Conservation (phyloP, 2,797 vertebrate species). For the Spatula versicolor region DNA sequence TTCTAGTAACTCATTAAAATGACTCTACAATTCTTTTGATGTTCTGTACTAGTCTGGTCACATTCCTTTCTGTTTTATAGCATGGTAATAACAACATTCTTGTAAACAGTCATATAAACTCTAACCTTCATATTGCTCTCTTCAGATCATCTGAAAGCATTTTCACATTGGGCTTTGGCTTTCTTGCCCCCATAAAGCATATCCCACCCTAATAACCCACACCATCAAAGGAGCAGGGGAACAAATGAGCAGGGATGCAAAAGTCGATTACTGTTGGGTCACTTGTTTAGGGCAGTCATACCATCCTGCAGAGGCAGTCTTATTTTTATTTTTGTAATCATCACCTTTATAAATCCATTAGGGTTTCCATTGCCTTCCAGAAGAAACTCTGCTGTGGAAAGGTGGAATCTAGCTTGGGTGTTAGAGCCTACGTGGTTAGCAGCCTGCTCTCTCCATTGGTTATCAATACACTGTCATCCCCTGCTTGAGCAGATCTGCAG, state of each 20-base stretch:
- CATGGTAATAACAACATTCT: conserved; percentile 67
- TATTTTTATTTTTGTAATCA: not conserved
- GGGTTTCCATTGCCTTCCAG: not conserved
- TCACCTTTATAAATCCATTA: not conserved
- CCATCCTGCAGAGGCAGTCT: not conserved
- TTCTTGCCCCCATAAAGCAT: conserved; percentile 16
- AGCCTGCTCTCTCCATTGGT: not conserved
- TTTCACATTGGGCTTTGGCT: conserved; percentile 42
- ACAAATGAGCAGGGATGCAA: not conserved
- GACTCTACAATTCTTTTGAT: conserved; percentile 68
- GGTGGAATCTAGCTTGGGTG: not conserved
- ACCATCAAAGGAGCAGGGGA: not conserved
- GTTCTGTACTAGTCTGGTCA: conserved; percentile 61
- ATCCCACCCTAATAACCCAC: not conserved
- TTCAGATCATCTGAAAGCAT: conserved; percentile 42
- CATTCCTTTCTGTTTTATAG: conserved; percentile 72
- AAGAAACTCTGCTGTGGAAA: not conserved
- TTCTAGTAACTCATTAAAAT: conserved; percentile 73
- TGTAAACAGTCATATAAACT: conserved; percentile 72
- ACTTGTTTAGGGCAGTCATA: not conserved
- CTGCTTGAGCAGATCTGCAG: not conserved
- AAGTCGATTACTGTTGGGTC: not conserved
- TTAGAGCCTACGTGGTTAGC: not conserved
- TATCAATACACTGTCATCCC: not conserved
- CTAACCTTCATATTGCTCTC: conserved; percentile 53